Percentiles rank a stretch among this genome's conserved stretches.
Conservation (phyloP, 2,888 invertebrate species). For the Microctonus aethiopoides region DNA sequence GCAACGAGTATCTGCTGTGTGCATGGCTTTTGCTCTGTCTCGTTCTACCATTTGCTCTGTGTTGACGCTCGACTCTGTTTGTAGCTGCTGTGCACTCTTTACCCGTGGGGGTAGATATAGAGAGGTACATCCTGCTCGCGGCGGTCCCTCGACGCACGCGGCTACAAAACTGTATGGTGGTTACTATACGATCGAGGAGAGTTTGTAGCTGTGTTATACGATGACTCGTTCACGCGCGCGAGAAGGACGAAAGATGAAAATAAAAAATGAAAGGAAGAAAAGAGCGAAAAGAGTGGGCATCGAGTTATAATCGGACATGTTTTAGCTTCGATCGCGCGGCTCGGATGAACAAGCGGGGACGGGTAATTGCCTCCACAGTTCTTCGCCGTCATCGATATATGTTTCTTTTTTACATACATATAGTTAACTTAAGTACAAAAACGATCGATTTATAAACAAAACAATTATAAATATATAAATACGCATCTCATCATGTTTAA, state of each 20-base stretch:
- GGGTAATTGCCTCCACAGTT: slow-evolving; percentile 51
- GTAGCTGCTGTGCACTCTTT: slow-evolving; percentile 41
- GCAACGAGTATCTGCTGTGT: slow-evolving; percentile 56
- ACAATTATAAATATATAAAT: background rate
- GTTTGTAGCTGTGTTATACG: background rate
- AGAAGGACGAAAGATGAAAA: background rate
- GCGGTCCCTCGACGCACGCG: slow-evolving; percentile 40
- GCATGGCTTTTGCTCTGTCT: slow-evolving; percentile 9
- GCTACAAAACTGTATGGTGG: slow-evolving; percentile 22
- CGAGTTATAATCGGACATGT: slow-evolving; percentile 51
- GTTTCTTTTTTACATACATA: background rate
- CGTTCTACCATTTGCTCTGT: no score
- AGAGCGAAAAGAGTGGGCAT: slow-evolving; percentile 36
- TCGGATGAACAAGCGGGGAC: slow-evolving; percentile 43
- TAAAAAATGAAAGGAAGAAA: background rate
- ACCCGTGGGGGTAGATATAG: slow-evolving; percentile 4
- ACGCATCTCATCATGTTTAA: background rate
- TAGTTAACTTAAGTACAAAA: background rate
- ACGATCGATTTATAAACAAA: background rate
- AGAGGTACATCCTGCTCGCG: slow-evolving; percentile 51
- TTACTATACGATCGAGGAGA: background rate
- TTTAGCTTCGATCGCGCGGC: slow-evolving; percentile 45
- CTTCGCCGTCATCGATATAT: slow-evolving; percentile 1
- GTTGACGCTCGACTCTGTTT: background rate
- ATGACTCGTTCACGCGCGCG: background rate